Conservation (phyloP, 2,797 vertebrate genomes). For the Huso huso region DNA sequence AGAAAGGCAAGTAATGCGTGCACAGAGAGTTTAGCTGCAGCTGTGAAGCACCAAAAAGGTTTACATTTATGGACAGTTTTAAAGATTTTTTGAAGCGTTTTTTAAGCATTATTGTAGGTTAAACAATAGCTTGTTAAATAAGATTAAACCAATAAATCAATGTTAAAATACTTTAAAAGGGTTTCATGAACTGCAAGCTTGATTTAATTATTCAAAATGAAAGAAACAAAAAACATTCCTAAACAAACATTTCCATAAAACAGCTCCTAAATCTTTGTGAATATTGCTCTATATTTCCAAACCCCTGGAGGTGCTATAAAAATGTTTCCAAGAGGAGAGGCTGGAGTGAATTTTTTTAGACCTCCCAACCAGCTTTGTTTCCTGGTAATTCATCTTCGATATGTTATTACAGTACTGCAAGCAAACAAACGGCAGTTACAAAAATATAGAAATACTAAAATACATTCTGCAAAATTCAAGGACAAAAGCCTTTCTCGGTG, state of each 20-base stretch:
- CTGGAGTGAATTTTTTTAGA: not conserved
- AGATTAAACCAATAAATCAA: too few relatives aligned
- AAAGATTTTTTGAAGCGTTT: too few relatives aligned
- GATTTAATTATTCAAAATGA: too few relatives aligned
- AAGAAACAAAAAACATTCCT: too few relatives aligned
- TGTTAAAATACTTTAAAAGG: too few relatives aligned
- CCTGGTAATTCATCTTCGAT: not conserved
- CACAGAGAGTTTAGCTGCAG: constrained; percentile 17
- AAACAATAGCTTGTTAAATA: too few relatives aligned
- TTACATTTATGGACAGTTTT: constrained; percentile 14
- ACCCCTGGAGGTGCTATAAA: constrained; percentile 8
- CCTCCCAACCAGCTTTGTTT: not conserved
- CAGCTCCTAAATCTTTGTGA: too few relatives aligned
- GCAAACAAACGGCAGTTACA: not conserved
- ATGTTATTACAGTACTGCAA: not conserved
- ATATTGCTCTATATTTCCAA: constrained; percentile 10
- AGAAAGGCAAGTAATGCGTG: constrained; percentile 14
- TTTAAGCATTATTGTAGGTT: too few relatives aligned
- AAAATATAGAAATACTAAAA: constrained; percentile 5
- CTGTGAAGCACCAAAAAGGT: constrained; percentile 8
- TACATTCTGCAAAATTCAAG: not conserved
- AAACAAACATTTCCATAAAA: too few relatives aligned
- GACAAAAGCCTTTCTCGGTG: not conserved
- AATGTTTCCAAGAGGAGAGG: constrained; percentile 10
- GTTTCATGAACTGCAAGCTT: too few relatives aligned